Conservation (phyloP, 1,140 invertebrate species). For the Hypothenemus hampei region DNA sequence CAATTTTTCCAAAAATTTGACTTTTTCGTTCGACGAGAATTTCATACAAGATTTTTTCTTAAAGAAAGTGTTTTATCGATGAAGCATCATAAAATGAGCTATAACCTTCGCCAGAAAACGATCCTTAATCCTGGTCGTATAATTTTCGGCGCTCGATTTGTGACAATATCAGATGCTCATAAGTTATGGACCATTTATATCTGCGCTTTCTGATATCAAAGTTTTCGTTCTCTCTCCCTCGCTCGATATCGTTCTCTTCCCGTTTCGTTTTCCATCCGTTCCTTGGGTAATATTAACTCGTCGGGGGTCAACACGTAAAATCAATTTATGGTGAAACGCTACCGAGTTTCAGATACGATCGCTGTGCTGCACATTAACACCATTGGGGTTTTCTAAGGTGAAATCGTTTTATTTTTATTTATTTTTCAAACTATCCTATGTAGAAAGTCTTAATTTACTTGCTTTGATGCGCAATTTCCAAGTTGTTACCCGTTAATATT, state of each 20-base stretch:
- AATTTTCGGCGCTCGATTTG: conserved; percentile 29
- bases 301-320: conserved; percentile 29
- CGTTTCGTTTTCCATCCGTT: conserved; percentile 2
- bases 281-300: conserved; percentile 28
- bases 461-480: too few relatives aligned
- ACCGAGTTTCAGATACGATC: conserved; percentile 24
- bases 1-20: too few relatives aligned
- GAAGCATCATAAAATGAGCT: conserved; percentile 3
- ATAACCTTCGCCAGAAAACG: conserved; percentile 5
- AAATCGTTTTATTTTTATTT: conserved; percentile 28
- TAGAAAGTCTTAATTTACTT: conserved; percentile 18
- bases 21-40: too few relatives aligned
- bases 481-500: too few relatives aligned
- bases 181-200: conserved; percentile 25
- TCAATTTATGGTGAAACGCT: conserved; percentile 28
- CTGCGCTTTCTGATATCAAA: conserved; percentile 24
- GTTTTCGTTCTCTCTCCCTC: conserved; percentile 6
- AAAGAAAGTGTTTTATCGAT: background rate
- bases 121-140: conserved; percentile 8
- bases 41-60: too few relatives aligned
- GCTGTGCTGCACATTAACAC: conserved; percentile 26
- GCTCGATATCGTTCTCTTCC: background rate
- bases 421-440: too few relatives aligned
- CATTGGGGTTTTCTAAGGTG: conserved; percentile 15
- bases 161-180: conserved; percentile 30